Conservation (phyloP, 2,797 vertebrate genomes). For the Megaceryle alcyon region DNA sequence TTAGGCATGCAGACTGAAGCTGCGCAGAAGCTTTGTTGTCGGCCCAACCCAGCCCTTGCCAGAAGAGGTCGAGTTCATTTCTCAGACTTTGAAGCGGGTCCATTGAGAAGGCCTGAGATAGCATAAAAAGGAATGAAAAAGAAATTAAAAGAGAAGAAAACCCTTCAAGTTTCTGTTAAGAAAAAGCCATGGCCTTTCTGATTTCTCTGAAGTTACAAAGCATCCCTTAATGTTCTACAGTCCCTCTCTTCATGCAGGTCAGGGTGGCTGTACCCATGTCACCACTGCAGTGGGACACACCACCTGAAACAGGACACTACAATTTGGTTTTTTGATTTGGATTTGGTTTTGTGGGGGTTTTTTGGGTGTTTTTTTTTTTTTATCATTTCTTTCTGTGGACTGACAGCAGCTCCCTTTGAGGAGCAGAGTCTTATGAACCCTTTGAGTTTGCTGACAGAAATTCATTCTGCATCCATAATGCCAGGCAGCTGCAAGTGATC, state of each 20-base stretch:
- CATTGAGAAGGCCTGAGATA: not conserved
- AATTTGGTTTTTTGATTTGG: not conserved
- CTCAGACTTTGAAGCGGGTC: not conserved
- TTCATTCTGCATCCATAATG: not conserved
- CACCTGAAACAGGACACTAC: not conserved
- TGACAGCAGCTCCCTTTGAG: not conserved
- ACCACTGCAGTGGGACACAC: not conserved
- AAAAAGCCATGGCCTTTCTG: not conserved
- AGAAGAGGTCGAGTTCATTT: constrained; percentile 2
- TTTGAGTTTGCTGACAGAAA: constrained; percentile 16
- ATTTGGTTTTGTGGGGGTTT: no score
- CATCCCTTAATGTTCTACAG: not conserved
- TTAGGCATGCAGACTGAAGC: not conserved
- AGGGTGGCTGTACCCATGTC: not conserved
- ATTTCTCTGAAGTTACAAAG: not conserved
- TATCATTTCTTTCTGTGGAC: not conserved
- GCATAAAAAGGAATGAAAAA: not conserved
- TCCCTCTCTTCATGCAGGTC: not conserved
- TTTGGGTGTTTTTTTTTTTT: not conserved
- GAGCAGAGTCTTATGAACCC: not conserved
- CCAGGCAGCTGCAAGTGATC: not conserved
- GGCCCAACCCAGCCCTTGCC: not conserved
- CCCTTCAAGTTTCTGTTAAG: not conserved
- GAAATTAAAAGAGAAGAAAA: not conserved
- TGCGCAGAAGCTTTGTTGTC: not conserved